Conservation (phyloP, 2,888 invertebrate species). For the Eucriotettix oculatus region DNA sequence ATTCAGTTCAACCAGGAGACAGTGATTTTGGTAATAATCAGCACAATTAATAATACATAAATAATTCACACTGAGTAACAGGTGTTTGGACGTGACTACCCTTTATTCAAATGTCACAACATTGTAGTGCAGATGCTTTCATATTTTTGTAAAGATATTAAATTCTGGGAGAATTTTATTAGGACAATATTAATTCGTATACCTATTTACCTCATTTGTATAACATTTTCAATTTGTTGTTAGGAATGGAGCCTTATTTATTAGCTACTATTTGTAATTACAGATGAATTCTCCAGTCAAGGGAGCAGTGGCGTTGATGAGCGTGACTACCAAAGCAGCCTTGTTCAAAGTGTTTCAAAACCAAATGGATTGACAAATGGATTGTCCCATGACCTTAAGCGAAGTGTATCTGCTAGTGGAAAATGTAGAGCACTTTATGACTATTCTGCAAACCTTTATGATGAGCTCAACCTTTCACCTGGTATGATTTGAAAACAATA, state of each 20-base stretch:
- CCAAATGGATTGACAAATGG: background rate
- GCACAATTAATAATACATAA: too few species aligned
- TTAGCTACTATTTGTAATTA: conserved; percentile 17
- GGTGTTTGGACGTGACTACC: too few species aligned
- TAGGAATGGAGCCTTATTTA: background rate
- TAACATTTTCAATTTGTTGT: too few species aligned
- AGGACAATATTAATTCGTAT: too few species aligned
- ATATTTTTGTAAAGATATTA: too few species aligned
- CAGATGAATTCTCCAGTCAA: conserved; percentile 70
- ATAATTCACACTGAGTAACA: too few species aligned
- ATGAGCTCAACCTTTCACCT: conserved; percentile 61
- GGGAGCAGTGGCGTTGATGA: conserved; percentile 35
- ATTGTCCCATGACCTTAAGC: too few species aligned
- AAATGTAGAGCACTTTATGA: conserved; percentile 75
- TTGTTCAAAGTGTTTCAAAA: conserved; percentile 12
- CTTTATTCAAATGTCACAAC: too few species aligned
- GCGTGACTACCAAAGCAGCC: conserved; percentile 18
- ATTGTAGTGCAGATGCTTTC: too few species aligned
- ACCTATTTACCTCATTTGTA: too few species aligned
- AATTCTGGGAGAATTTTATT: too few species aligned
- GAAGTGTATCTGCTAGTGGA: conserved; percentile 22
- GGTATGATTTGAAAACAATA: conserved; percentile 26
- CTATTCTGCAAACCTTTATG: conserved; percentile 72
- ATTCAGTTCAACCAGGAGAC: conserved; percentile 75
- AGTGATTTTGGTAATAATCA: conserved; percentile 53